Evolutionary conservation across 2,113 vertebrate species (phyloP).

Genomic region (Microtus oregoni): DNA sequence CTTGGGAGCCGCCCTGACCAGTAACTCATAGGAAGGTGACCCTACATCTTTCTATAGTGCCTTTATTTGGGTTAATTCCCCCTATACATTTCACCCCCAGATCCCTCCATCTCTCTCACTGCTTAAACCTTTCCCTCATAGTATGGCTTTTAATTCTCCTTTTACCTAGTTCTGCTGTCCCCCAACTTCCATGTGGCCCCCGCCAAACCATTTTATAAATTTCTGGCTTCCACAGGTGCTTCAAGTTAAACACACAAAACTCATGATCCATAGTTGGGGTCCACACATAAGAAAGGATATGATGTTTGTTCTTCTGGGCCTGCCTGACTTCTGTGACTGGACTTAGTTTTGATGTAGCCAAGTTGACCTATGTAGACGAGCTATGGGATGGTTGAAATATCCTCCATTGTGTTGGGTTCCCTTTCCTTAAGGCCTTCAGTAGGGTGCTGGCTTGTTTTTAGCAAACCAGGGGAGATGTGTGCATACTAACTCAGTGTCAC

Average conservation of each 20-base stretch:
- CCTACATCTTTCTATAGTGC: not conserved
- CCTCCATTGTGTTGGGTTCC: too few species aligned
- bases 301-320: not conserved
- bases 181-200: not conserved
- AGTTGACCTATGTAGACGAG: accelerated
- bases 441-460: not conserved
- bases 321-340: not conserved
- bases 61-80: not conserved
- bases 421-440: not conserved
- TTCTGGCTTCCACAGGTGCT: not conserved
- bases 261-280: not conserved
- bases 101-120: not conserved
- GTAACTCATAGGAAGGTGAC: not conserved
- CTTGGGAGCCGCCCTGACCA: not conserved
- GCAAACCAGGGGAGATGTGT: not conserved
- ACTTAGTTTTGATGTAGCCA: not conserved
- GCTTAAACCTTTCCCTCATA: not conserved
- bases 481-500: accelerated
- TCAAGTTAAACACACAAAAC: not conserved
- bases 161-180: not conserved
- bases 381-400: accelerated
- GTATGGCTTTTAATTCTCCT: not conserved
- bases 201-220: not conserved
- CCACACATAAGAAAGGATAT: not conserved
- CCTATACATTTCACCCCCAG: not conserved